Conservation (phyloP, 2,797 vertebrate genomes). For the Crax fasciolata region DNA sequence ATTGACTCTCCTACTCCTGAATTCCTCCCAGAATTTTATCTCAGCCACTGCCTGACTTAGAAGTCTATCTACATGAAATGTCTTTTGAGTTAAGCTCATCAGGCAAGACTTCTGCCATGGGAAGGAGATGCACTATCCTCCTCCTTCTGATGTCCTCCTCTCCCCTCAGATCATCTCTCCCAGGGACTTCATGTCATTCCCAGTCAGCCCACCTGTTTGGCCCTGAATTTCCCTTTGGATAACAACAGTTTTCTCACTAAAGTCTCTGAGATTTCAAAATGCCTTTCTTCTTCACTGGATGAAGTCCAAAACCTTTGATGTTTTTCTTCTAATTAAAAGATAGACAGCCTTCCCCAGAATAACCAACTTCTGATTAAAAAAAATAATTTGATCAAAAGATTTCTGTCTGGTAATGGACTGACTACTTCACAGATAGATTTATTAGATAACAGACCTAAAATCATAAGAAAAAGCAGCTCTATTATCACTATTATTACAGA, state of each 20-base stretch:
- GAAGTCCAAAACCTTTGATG: slow-evolving; percentile 58
- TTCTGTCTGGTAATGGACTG: slow-evolving; percentile 8
- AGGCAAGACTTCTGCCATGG: neutral
- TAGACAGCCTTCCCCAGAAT: slow-evolving; percentile 29
- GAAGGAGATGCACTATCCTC: neutral
- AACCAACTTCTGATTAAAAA: slow-evolving; percentile 49
- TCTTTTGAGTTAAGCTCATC: slow-evolving; percentile 33
- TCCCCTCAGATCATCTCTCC: neutral
- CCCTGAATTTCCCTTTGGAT: neutral
- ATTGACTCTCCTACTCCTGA: neutral
- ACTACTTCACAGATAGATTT: slow-evolving; percentile 22
- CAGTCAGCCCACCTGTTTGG: neutral
- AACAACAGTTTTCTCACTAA: neutral
- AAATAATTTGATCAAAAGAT: slow-evolving; percentile 60
- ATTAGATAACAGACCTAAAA: slow-evolving; percentile 23
- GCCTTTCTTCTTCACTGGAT: neutral
- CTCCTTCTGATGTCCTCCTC: slow-evolving; percentile 19
- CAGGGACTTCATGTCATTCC: accelerated
- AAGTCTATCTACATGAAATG: neutral
- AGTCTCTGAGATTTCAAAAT: slow-evolving; percentile 11
- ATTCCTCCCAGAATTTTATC: neutral
- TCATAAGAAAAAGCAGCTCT: neutral
- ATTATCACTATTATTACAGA: neutral
- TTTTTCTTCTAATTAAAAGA: slow-evolving; percentile 68
- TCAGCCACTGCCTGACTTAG: neutral